phyloP scores from a whole-genome alignment of 2,113 vertebrate genomes.

The Dryoscopus gambensis region DNA sequence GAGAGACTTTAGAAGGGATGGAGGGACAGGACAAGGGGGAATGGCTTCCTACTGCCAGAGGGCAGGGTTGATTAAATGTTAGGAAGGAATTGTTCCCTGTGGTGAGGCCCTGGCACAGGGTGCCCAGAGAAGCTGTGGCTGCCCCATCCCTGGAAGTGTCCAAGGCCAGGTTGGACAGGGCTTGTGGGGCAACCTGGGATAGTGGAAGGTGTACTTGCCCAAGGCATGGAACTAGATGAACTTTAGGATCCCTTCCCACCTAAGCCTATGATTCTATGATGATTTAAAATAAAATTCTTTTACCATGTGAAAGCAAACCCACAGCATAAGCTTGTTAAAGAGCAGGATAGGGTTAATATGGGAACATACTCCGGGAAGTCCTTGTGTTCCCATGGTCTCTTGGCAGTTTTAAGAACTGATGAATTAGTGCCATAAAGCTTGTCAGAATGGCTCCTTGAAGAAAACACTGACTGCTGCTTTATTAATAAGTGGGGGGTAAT shows the following conservation, averaged over 20 bases:
- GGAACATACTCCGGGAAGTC: not conserved
- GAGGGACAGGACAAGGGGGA: not conserved
- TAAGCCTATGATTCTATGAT: not conserved
- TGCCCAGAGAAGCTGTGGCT: not conserved
- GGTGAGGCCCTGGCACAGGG: not conserved
- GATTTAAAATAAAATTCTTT: not conserved
- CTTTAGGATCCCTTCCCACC: not conserved
- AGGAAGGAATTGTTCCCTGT: not conserved
- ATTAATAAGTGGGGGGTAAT: not conserved
- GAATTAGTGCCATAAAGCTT: not conserved
- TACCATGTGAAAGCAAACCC: not conserved
- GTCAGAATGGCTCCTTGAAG: not conserved
- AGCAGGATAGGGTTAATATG: not conserved
- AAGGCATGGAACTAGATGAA: not conserved
- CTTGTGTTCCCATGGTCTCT: not conserved
- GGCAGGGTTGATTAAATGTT: not conserved
- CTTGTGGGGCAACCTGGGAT: not conserved
- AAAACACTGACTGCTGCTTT: not conserved
- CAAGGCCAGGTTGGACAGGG: not conserved
- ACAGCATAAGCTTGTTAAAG: not conserved
- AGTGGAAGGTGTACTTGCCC: not conserved
- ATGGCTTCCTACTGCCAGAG: not conserved
- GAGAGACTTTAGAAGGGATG: not conserved
- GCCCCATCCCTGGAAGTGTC: not conserved
- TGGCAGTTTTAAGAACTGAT: not conserved